These are phyloP conservation scores for Mercenaria mercenaria DNA, from an alignment of 1,140 invertebrate species.

Conservation along the genomic window DNA sequence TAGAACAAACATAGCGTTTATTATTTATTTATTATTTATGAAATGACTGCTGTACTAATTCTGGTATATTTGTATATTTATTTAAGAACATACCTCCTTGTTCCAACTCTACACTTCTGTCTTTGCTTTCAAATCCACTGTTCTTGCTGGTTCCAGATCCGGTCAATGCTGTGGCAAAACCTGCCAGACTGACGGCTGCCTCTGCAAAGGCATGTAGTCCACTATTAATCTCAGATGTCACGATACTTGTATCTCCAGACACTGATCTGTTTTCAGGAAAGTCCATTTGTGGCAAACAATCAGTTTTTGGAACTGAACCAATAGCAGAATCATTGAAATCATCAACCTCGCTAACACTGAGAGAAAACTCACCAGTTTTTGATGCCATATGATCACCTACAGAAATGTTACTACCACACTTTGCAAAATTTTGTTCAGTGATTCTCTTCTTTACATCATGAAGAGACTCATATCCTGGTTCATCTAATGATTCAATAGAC, in stretches of 20 bases:
- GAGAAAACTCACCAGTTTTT: not conserved
- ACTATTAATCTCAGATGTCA: not conserved
- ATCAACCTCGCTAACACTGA: not conserved
- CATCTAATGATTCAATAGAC: slow-evolving; percentile 60
- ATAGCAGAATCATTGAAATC: slow-evolving; percentile 54
- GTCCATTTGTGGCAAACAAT: not conserved
- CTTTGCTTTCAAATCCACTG: slow-evolving; percentile 58
- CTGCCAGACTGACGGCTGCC: slow-evolving; percentile 22
- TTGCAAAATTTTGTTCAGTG: not conserved
- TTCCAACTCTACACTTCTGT: slow-evolving; percentile 11
- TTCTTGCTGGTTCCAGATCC: slow-evolving; percentile 32
- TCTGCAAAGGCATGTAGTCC: not conserved
- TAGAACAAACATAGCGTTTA: no score
- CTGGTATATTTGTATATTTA: no score
- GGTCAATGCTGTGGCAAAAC: slow-evolving; percentile 27
- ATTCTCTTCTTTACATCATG: slow-evolving; percentile 61
- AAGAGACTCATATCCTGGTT: slow-evolving; percentile 56
- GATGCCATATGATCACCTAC: not conserved
- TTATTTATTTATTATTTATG: no score
- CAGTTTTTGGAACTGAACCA: not conserved
- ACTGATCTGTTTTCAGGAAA: not conserved
- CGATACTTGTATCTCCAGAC: not conserved
- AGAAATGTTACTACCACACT: not conserved
- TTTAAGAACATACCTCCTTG: slow-evolving; percentile 12
- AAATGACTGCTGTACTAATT: no score